Evolutionary conservation across 2,113 vertebrate species (phyloP), one percentile per base, ranked within the genome.

Genomic region (Pampusana beccarii): DNA sequence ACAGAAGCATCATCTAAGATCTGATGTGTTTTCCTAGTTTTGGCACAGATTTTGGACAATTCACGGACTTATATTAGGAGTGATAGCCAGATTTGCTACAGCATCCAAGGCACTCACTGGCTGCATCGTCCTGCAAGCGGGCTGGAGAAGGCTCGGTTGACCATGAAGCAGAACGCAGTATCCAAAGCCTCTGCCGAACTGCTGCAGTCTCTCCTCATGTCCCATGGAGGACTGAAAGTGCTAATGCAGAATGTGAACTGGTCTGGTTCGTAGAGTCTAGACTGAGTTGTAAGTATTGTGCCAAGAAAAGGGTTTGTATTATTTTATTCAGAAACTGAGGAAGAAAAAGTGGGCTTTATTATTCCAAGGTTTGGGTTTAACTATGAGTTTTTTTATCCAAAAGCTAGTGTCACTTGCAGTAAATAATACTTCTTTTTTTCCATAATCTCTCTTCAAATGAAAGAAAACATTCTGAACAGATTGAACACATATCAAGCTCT

Each of bases 91-190:
- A 40, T 7, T 7, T 38, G 12, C 23, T 66, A 9, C 26, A 53
- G 9, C 44, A 57, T 11, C 26, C 53, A 36, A 26, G 46, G 33
- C 24, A 9, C 10, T 20, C 24, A 12, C 7, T 36, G 5, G 1
- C 9, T 50, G 42, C 13, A 29, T 12, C 23, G 3, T n/a, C 10
- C 38, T 2, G 0, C 29, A 48, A 29, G 17, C 0, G 2, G 23
- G 34, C 17, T 88, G 36, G 38, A 78, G 31, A 62, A 67, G 36
- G 29, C 4, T 5, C 1, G 5, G 19, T 4, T 29, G 12, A 7
- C 15, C 1, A 1, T 7, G n/a, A 19, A 13, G 20, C 50, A 36
- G 10, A 29, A 26, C 1, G 1, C 0, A 0, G n/a, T 5, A 17
- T 7, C 26, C 71, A 74, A 54, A 88, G 53, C 10, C 26, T 66